Base-by-base conservation (phyloP, 35 echinoderm and acorn worm species). In the Holothuria glaberrima region DNA sequence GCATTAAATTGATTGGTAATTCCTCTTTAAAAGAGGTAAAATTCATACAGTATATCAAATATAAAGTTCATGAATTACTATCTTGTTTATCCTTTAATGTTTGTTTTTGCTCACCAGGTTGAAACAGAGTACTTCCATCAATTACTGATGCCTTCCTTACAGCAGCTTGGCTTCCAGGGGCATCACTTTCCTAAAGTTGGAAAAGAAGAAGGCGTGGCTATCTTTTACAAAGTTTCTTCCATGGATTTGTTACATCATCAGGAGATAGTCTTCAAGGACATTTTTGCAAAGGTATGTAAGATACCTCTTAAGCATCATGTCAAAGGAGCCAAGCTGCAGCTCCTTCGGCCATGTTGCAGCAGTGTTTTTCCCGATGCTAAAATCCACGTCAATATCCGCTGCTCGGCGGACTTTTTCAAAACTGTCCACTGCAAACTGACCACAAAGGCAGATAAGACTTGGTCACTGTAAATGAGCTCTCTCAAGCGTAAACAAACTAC, bases 201-300 rank as follows among this genome's bases (percentile, higher is more conserved):
- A 26, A 61, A 89, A 9, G 70, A 75, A 27, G 91, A 93, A 29
- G 91, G 91, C 0, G 31, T 80, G 9, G 91, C 91, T 57, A 93
- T 76, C 27, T 93, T 93, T 65, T 83, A 89, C 77, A 78, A 59
- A 33, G 19, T 46, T 58, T 79, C 76, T 28, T 68, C 73, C 6
- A 89, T 93, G 74, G 48, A 66, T 24, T 17, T 93, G 27, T 48
- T 79, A 20, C 38, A 33, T 20, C 91, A 89, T 16, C 75, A 89
- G 77, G 61, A 70, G 18, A 50, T 62, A 82, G 62, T 89, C 45
- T 93, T 93, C 63, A 93, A 93, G 41, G 91, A 93, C 30, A 58
- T 76, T 41, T 41, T 93, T 27, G 86, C 60, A 58, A 30, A 89
- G 91, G 91, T 93, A 89, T 58, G 26, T n/a, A 46, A 82, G 32